These are phyloP conservation scores for Xestoiulus laeticollis DNA, from an alignment of 2,888 invertebrate genomes.

Conservation along the genomic window DNA sequence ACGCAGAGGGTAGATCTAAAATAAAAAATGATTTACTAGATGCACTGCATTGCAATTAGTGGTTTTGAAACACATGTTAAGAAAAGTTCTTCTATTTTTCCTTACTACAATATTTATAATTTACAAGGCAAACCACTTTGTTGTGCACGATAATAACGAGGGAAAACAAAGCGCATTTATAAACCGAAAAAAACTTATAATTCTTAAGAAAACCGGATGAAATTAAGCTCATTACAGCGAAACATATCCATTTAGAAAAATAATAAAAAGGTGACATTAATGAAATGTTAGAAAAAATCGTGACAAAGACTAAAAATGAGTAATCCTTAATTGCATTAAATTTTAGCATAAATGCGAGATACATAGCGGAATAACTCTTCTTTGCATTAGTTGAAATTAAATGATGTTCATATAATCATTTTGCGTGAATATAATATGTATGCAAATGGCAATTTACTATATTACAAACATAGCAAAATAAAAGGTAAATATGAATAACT, in stretches of 20 bases:
- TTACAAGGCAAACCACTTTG: not conserved
- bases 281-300: not conserved
- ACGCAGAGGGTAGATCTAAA: constrained; percentile 19
- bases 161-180: not conserved
- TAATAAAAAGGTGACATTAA: not conserved
- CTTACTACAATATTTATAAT: not conserved
- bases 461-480: too few species aligned
- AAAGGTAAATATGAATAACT: too few species aligned
- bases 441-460: too few species aligned
- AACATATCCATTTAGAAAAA: not conserved
- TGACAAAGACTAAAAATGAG: not conserved
- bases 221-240: not conserved
- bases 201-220: not conserved
- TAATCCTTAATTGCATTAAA: constrained; percentile 13
- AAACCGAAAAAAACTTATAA: not conserved
- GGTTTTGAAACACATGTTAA: constrained; percentile 20
- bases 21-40: constrained; percentile 28
- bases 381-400: not conserved
- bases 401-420: not conserved
- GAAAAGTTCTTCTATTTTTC: not conserved
- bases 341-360: not conserved
- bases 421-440: too few species aligned
- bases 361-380: not conserved
- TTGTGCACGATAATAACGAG: not conserved
- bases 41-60: constrained; percentile 25